phyloP scores from a whole-genome alignment of 2,113 vertebrate genomes.

The Cnemophilus loriae region DNA sequence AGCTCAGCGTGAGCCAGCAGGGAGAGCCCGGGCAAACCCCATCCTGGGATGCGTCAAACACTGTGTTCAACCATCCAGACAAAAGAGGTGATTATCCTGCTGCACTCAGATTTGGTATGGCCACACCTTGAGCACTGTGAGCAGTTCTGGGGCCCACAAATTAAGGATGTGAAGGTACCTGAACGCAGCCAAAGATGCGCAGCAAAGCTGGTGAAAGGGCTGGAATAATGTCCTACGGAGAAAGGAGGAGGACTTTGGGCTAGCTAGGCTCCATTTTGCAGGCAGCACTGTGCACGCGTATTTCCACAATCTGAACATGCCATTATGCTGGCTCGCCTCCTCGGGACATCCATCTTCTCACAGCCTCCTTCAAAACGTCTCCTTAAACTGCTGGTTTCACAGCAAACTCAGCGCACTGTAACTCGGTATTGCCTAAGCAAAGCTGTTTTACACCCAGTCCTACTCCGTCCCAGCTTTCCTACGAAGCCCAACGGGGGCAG shows the following conservation, averaged over 20 bases:
- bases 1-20: background rate
- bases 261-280: background rate
- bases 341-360: background rate
- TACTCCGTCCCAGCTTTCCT: fast-evolving
- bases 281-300: fast-evolving
- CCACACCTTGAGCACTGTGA: background rate
- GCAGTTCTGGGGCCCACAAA: background rate
- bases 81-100: background rate
- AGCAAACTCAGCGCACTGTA: background rate
- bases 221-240: background rate
- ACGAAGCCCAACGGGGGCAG: fast-evolving
- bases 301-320: fast-evolving
- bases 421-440: fast-evolving
- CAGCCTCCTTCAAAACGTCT: fast-evolving
- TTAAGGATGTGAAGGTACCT: background rate
- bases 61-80: background rate
- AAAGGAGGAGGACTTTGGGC: fast-evolving
- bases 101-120: fast-evolving
- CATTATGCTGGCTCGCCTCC: background rate
- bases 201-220: background rate
- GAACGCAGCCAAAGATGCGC: fast-evolving
- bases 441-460: background rate
- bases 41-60: background rate
- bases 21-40: background rate
- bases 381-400: background rate